Conservation (phyloP, 2,113 vertebrate species). For the Protobothrops mucrosquamatus region DNA sequence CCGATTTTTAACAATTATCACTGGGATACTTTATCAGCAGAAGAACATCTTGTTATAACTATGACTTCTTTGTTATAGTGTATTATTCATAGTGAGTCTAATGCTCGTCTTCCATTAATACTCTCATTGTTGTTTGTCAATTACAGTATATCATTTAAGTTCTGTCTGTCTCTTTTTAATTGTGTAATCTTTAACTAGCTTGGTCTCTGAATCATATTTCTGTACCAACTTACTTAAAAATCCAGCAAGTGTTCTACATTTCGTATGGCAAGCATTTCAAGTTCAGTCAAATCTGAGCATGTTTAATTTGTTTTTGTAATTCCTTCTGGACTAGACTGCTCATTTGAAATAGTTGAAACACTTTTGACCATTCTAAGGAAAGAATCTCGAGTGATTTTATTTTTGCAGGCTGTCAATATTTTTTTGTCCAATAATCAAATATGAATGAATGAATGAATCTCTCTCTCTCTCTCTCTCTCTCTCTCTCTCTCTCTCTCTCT, state of each 20-base stretch:
- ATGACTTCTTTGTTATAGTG: not conserved
- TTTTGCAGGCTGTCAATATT: not conserved
- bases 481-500: too few species aligned
- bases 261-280: not conserved
- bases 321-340: not conserved
- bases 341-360: not conserved
- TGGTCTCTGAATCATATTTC: not conserved
- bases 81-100: not conserved
- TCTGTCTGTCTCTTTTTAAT: not conserved
- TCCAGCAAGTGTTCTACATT: not conserved
- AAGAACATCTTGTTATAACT: not conserved
- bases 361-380: not conserved
- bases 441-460: too few species aligned
- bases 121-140: not conserved
- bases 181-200: not conserved
- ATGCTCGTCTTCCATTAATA: not conserved
- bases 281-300: not conserved
- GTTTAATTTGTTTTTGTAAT: not conserved
- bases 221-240: not conserved
- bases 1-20: not conserved
- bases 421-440: not conserved
- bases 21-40: not conserved
- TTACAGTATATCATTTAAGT: not conserved
- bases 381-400: not conserved
- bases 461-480: too few species aligned